Evolutionary conservation across 2,113 vertebrate species (phyloP).

Genomic region (Sorex araneus): DNA sequence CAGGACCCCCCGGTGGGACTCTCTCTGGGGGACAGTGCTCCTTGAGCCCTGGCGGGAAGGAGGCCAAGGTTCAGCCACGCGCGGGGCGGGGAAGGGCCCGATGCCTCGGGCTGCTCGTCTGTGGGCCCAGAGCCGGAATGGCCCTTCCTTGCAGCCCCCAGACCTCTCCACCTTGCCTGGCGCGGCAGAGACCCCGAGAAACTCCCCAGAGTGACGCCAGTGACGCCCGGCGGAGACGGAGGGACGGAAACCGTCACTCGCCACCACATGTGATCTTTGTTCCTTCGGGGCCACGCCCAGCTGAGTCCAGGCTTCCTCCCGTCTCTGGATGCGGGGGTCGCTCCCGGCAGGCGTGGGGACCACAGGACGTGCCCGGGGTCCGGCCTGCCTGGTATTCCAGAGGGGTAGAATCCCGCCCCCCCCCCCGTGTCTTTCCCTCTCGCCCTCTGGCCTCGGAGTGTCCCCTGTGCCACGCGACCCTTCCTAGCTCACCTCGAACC

Average conservation of each 20-base stretch:
- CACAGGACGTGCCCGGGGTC: no score
- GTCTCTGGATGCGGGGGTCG: no score
- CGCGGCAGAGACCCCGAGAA: neutral
- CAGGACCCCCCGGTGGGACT: constrained; percentile 48
- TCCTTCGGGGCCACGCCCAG: no score
- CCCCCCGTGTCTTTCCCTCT: constrained; percentile 40
- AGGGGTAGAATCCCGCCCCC: neutral
- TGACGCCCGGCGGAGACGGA: constrained; percentile 40
- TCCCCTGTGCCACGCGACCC: constrained; percentile 59
- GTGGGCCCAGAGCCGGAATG: neutral
- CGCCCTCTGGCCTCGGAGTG: constrained; percentile 57
- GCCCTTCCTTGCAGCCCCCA: neutral
- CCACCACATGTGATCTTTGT: no score
- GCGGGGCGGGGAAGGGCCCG: constrained; percentile 39
- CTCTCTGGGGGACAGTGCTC: constrained; percentile 56
- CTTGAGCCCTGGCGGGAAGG: constrained; percentile 55
- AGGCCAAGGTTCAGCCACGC: constrained; percentile 81
- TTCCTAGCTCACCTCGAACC: constrained; percentile 63
- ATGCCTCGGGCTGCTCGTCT: no score
- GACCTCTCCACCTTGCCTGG: neutral
- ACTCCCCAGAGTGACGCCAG: neutral
- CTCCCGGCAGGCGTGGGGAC: no score
- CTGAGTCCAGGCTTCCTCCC: no score
- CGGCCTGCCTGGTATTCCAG: constrained; percentile 62
- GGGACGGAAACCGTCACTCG: constrained; percentile 15